Conservation (phyloP, 2,888 invertebrate species). For the Cylindroiulus punctatus region DNA sequence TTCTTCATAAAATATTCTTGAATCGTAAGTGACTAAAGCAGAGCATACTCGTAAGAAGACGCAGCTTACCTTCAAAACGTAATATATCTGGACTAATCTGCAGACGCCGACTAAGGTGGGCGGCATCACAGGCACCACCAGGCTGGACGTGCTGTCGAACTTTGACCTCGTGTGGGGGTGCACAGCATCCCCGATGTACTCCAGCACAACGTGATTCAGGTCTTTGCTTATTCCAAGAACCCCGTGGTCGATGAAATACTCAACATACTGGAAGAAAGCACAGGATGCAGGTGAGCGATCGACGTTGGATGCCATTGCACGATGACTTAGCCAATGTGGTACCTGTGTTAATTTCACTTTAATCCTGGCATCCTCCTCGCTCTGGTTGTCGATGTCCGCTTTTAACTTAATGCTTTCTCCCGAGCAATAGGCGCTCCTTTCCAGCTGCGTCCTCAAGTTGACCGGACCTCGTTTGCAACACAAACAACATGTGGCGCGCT, state of each 20-base stretch:
- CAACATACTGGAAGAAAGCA: constrained; percentile 72
- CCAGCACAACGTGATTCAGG: constrained; percentile 75
- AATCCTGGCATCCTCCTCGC: constrained; percentile 71
- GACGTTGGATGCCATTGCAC: background rate
- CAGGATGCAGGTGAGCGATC: background rate
- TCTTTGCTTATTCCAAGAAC: constrained; percentile 78
- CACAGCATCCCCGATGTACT: constrained; percentile 76
- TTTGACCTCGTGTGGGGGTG: constrained; percentile 73
- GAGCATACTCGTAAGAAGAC: background rate
- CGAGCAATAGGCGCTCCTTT: constrained; percentile 79
- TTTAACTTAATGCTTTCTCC: constrained; percentile 77
- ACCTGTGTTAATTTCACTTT: constrained; percentile 72
- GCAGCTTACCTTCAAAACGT: constrained; percentile 74
- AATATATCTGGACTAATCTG: constrained; percentile 77
- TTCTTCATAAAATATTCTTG: no score
- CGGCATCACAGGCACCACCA: constrained; percentile 79
- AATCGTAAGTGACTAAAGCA: no score
- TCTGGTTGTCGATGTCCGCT: constrained; percentile 77
- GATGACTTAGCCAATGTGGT: constrained; percentile 42
- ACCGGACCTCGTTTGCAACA: constrained; percentile 78
- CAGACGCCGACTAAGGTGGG: constrained; percentile 79
- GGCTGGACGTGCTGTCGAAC: constrained; percentile 75
- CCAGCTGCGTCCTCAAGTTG: constrained; percentile 74
- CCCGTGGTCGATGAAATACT: constrained; percentile 79
- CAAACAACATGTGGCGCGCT: constrained; percentile 75